Base-by-base conservation (phyloP, 2,113 vertebrate genomes). In the Bubo bubo region DNA sequence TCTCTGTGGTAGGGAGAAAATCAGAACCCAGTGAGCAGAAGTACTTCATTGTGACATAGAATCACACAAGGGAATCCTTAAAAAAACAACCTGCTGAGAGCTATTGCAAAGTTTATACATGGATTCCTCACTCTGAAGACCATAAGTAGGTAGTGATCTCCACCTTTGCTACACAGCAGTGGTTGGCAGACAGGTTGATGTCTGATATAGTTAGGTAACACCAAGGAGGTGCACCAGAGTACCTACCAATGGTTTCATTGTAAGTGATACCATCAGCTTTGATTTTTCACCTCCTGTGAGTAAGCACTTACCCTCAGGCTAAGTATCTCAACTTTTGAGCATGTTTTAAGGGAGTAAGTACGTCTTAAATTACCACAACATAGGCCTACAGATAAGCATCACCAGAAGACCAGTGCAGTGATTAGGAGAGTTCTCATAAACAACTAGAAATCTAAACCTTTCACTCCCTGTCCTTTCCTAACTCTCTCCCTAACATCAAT, bases 1-100 rank as follows among this genome's bases (percentile, higher is more conserved):
- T 99, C 95, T 99, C 99, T 99, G 96, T 23, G 63, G 53, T 37
- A 90, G 34, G 68, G 79, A 92, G 35, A 74, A 95, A 77, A 93
- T 39, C 55, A 89, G 85, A 94, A 79, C 3, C 10, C 55, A 12
- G 43, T 96, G 47, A 95, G 70, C 41, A 68, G 56, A 50, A 86
- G 47, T 32, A 73, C 35, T 72, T 85, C 10, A 28, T 7, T 58
- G 39, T n/a, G 53, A 90, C 68, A 73, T 2, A 84, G 37, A 72
- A 71, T 73, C 63, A 63, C 35, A 76, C 10, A 45, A 64, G 16
- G 6, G 20, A 94, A 73, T 56, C 41, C 45, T 79, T 67, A 67
- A 60, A 92, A 62, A 76, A 23, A 0, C 23, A 62, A 55, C 20
- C 47, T 37, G 53, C 71, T 24, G n/a, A 87, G 83, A 86, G 20